Evolutionary conservation across 2,113 vertebrate genomes (phyloP), one percentile per base, ranked within the genome.

Genomic region (Macrotis lagotis): DNA sequence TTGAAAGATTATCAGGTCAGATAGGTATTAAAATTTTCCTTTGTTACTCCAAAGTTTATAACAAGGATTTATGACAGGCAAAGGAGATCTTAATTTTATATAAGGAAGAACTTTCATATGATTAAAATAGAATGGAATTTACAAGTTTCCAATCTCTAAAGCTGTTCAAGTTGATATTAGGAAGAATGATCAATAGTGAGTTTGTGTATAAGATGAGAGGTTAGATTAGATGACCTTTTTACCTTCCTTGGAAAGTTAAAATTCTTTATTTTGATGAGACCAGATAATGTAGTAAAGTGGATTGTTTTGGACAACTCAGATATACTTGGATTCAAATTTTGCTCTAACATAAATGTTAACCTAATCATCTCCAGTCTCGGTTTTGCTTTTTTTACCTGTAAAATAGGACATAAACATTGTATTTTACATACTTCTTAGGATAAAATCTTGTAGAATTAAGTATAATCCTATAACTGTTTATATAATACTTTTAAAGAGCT

Each of bases 191-290:
- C 52, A 90, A 7, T 24, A 48, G 48, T 7, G 52, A 51, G 66
- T 59, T 55, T 25, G 50, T 91, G 66, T 3, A 51, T 52, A 52
- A 3, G 6, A 0, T 51, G 7, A 95, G 37, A 8, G 47, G 3
- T 59, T 0, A 91, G n/a, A 95, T 91, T 28, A 92, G 19, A 91
- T 53, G 37, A 88, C 3, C 12, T 89, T 50, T 90, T 50, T 90
- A 22, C 28, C n/a, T 83, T 83, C 37, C 66, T 90, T 95, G n/a
- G 50, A 90, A 92, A 94, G n/a, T 48, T 19, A 92, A 96, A 59
- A 52, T 48, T 9, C 22, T 59, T 50, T 94, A 94, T 97, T 28
- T 47, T 14, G 94, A 90, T 95, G 88, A 47, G 37, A 94, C 8
- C 50, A 92, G 89, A 88, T 1, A n/a, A 1, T 16, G 16, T n/a